phyloP scores from a whole-genome alignment of 1,140 invertebrate genomes.

The Subanguina moxae region DNA sequence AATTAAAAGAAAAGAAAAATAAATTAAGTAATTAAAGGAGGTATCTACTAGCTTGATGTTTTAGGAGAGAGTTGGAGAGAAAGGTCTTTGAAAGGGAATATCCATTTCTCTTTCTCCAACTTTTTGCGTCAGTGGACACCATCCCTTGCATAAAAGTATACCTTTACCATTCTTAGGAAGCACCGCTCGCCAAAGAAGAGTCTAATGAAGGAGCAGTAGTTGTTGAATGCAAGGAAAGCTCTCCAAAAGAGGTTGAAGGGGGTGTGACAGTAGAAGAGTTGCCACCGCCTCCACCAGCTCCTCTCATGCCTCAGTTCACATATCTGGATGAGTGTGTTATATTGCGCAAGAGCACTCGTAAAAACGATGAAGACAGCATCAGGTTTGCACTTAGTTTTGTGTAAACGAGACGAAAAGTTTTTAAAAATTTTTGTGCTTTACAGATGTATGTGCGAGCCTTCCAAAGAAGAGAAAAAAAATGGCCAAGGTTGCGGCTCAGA shows the following conservation, averaged over 20 bases:
- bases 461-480: slow-evolving; percentile 18
- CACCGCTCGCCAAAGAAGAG: background rate
- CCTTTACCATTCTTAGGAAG: background rate
- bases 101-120: no score
- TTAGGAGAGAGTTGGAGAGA: no score
- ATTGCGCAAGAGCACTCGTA: background rate
- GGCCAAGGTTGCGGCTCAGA: slow-evolving; percentile 29
- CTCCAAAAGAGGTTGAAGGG: background rate
- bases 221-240: no score
- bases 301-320: background rate
- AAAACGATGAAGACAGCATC: background rate
- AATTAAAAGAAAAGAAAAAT: background rate
- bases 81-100: no score
- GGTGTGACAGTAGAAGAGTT: background rate
- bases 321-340: background rate
- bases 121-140: no score
- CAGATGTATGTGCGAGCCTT: slow-evolving; percentile 25
- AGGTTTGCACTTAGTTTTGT: background rate
- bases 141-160: background rate
- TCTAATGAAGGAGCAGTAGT: background rate
- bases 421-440: background rate
- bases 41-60: no score
- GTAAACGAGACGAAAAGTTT: background rate
- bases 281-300: background rate
- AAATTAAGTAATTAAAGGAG: no score